Conservation (phyloP, 1,140 invertebrate species). For the Drosophila orena region DNA sequence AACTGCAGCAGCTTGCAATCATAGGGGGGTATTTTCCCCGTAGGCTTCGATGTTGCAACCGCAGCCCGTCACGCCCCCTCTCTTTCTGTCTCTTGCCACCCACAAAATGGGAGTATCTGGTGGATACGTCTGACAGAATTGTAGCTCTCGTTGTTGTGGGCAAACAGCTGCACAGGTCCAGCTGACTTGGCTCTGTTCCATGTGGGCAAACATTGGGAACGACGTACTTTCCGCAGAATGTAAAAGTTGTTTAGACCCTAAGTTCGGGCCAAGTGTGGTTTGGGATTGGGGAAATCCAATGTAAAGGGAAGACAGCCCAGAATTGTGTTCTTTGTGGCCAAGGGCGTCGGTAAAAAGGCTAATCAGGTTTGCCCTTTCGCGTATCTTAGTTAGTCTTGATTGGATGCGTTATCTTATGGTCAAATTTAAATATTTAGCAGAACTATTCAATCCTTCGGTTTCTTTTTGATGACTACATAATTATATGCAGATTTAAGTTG, state of each 20-base stretch:
- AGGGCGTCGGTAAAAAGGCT: not conserved
- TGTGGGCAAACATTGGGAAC: constrained; percentile 76
- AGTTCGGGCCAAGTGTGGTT: not conserved
- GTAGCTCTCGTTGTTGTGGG: constrained; percentile 60
- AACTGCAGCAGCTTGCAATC: constrained; percentile 28
- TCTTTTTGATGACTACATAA: not conserved
- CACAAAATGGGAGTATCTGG: constrained; percentile 55
- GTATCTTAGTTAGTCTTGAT: not conserved
- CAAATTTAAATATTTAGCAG: not conserved
- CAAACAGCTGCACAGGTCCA: constrained; percentile 66
- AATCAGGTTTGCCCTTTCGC: not conserved
- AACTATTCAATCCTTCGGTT: not conserved
- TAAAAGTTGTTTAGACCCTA: constrained; percentile 30
- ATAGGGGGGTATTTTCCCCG: not conserved
- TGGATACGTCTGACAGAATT: constrained; percentile 68
- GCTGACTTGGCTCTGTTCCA: constrained; percentile 59
- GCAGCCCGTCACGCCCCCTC: constrained; percentile 15
- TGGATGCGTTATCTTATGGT: not conserved
- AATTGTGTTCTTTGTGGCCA: not conserved
- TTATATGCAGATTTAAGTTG: not conserved
- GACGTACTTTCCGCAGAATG: constrained; percentile 50
- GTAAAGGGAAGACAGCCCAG: not conserved
- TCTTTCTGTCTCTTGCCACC: not conserved
- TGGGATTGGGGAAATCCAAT: constrained; percentile 1
- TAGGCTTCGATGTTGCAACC: constrained; percentile 66